Conservation (phyloP, 2,888 invertebrate genomes). For the Xylota segnis region DNA sequence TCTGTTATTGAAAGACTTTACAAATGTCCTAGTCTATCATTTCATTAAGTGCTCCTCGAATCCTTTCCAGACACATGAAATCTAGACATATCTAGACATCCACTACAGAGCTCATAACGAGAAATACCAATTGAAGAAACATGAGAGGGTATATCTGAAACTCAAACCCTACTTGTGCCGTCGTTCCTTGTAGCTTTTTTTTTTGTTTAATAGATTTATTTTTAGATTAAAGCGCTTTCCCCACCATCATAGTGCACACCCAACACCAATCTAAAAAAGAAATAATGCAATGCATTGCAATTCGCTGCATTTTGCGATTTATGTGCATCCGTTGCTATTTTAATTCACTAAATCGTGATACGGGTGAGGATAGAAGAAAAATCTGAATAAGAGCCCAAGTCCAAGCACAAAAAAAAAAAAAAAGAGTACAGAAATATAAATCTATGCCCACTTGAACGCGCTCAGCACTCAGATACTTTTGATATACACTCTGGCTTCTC, state of each 20-base stretch:
- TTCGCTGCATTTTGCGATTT: constrained; percentile 58
- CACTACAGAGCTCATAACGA: constrained; percentile 28
- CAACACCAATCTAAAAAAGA: not conserved
- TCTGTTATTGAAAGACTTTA: not conserved
- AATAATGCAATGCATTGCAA: constrained; percentile 33
- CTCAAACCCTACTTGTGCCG: not conserved
- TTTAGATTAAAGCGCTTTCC: constrained; percentile 47
- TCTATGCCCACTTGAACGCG: constrained; percentile 60
- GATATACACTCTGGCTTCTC: constrained; percentile 21
- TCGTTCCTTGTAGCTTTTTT: not conserved
- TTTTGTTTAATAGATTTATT: constrained; percentile 16
- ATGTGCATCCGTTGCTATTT: constrained; percentile 70
- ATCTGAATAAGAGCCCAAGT: constrained; percentile 40
- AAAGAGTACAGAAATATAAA: constrained; percentile 1
- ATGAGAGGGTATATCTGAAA: constrained; percentile 26
- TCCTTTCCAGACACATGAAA: not conserved
- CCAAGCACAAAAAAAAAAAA: constrained; percentile 21
- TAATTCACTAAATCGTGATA: constrained; percentile 69
- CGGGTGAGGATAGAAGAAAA: constrained; percentile 37
- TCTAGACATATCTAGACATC: constrained; percentile 12
- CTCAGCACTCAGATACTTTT: constrained; percentile 49
- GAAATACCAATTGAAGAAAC: constrained; percentile 35
- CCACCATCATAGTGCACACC: constrained; percentile 19
- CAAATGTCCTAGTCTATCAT: not conserved
- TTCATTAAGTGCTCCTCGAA: not conserved